These are phyloP conservation scores for Coregonus sp. DNA, from an alignment of 2,797 vertebrate genomes.

Conservation along the genomic window DNA sequence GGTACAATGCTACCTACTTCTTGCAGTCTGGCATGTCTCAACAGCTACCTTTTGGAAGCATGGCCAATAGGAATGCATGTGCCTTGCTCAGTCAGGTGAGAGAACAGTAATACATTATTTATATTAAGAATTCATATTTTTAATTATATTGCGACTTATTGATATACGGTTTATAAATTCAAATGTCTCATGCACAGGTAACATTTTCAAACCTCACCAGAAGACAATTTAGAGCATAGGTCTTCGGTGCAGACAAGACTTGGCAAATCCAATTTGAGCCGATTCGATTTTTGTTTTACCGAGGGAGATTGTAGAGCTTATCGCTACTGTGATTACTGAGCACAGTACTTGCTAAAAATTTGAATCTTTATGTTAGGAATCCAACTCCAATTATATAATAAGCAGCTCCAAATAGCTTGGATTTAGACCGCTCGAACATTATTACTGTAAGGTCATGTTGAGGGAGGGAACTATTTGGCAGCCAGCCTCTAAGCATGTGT, in stretches of 20 bases:
- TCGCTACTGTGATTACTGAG: not conserved
- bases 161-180: not conserved
- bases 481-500: not conserved
- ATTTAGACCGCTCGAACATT: too few species aligned
- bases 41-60: not conserved
- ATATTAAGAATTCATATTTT: too few species aligned
- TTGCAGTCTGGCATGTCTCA: slow-evolving; percentile 18
- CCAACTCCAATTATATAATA: not conserved
- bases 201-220: not conserved
- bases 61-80: not conserved
- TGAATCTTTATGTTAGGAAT: not conserved
- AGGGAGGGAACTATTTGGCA: not conserved
- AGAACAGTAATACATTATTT: not conserved
- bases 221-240: not conserved
- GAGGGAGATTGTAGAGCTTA: not conserved
- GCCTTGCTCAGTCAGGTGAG: not conserved
- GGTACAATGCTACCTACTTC: not conserved
- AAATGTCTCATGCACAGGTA: not conserved
- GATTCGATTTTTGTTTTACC: not conserved
- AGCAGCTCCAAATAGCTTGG: not conserved
- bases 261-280: not conserved
- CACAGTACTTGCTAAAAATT: not conserved
- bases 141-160: not conserved
- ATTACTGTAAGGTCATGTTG: not conserved
- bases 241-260: too few species aligned